phyloP scores from a whole-genome alignment of 2,113 vertebrate species.

The Indri indri region DNA sequence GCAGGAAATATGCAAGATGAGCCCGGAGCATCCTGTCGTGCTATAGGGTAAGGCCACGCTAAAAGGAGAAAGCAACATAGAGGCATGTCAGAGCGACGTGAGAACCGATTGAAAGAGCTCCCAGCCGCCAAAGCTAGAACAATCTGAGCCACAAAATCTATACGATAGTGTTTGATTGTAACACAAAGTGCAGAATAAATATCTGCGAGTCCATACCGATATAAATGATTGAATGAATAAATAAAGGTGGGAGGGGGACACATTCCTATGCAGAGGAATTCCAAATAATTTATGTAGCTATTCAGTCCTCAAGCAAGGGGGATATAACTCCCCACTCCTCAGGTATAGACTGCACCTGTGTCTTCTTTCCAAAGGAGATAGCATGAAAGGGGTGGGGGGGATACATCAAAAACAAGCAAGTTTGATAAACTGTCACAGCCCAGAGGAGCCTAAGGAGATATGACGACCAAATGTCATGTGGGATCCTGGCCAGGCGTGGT shows the following conservation, averaged over 20 bases:
- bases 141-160: not conserved
- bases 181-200: not conserved
- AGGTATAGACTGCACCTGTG: not conserved
- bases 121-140: not conserved
- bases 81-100: not conserved
- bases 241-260: not conserved
- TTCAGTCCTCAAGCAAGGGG: not conserved
- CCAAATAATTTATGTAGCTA: not conserved
- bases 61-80: not conserved
- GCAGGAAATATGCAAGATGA: not conserved
- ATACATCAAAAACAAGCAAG: not conserved
- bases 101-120: not conserved
- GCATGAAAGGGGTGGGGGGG: too few relatives aligned
- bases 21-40: not conserved
- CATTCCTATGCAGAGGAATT: not conserved
- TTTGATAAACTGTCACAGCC: not conserved
- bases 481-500: not conserved
- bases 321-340: not conserved
- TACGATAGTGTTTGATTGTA: not conserved
- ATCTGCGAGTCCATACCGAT: not conserved
- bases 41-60: not conserved
- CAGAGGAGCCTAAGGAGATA: not conserved
- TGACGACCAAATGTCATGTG: too few relatives aligned
- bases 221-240: not conserved
- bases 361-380: too few relatives aligned